Percentiles rank a stretch among this genome's conserved stretches.
These are phyloP conservation scores for Drosophila nr. perissopoda DNA, from an alignment of 2,888 invertebrate genomes.

Conservation along the genomic window DNA sequence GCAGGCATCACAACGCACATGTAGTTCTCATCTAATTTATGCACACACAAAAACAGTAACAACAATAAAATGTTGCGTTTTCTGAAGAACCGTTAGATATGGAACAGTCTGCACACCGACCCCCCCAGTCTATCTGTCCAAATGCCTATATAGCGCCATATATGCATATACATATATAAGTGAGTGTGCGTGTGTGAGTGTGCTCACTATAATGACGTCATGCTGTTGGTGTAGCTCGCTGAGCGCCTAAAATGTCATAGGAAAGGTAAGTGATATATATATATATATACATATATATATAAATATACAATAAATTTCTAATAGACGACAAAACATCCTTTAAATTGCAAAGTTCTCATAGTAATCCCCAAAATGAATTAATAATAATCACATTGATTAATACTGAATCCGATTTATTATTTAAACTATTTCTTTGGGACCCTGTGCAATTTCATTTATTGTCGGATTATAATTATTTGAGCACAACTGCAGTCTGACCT, in stretches of 20 bases:
- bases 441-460: not conserved
- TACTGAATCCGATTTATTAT: not conserved
- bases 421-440: not conserved
- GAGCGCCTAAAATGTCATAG: conserved; percentile 37
- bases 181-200: conserved; percentile 20
- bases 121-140: conserved; percentile 50
- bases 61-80: conserved; percentile 67
- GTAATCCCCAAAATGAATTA: not conserved
- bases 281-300: not conserved
- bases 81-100: conserved; percentile 70
- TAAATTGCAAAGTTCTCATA: conserved; percentile 72
- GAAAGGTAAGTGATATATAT: conserved; percentile 65
- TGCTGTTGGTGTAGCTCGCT: conserved; percentile 49
- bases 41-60: conserved; percentile 46
- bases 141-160: conserved; percentile 13
- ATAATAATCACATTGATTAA: not conserved
- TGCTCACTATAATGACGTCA: conserved; percentile 51
- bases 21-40: conserved; percentile 51
- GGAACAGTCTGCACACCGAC: conserved; percentile 43
- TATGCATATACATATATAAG: conserved; percentile 32
- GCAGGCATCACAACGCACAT: conserved; percentile 58
- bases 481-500: conserved; percentile 4
- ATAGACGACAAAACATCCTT: conserved; percentile 6
- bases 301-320: not conserved
- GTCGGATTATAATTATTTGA: not conserved